Base-by-base conservation (phyloP, 1,140 invertebrate species). In the Ceratitis capitata region DNA sequence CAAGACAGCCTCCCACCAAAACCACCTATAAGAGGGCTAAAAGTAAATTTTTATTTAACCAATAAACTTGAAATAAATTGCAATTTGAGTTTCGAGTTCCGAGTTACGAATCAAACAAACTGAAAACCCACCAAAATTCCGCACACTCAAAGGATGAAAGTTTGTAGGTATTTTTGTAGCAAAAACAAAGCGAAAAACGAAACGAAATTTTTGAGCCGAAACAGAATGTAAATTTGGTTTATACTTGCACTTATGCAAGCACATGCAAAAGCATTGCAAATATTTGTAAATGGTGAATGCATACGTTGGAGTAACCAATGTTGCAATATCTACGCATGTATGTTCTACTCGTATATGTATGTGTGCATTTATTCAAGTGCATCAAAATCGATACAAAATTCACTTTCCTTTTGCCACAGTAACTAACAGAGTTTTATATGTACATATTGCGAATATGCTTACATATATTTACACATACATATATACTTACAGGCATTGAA, bases 1-100 rank as follows among this genome's bases (percentile, higher is more conserved):
- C 19, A 56, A n/a, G n/a, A n/a, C 6, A 56, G 12, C 3, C 53
- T 19, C n/a, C 2, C 6, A 19, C 56, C 29, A 7, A 61, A 29
- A n/a, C n/a, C n/a, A n/a, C n/a, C 12, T 61, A 26, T 26, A 78
- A 47, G 19, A 26, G n/a, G 51, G 19, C 19, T 12, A 26, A 78
- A 45, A 78, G 39, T 78, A 45, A 42, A 78, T 78, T 78, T 45
- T 45, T 78, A 45, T 78, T 78, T 78, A 23, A 23, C n/a, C 39
- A 78, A 19, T 78, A 78, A 78, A 78, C 69, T 45, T 78, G 39
- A 78, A 78, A 45, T 78, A 78, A 78, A 78, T 78, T 78, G 16
- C 39, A 78, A 78, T 78, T 78, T 12, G 69, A 47, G 69, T n/a
- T n/a, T n/a, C n/a, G n/a, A n/a, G n/a, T n/a, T n/a, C n/a, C n/a